These are phyloP conservation scores for Anthopleura sola DNA, from an alignment of 64 coral and sea anemone species.

Conservation along the genomic window DNA sequence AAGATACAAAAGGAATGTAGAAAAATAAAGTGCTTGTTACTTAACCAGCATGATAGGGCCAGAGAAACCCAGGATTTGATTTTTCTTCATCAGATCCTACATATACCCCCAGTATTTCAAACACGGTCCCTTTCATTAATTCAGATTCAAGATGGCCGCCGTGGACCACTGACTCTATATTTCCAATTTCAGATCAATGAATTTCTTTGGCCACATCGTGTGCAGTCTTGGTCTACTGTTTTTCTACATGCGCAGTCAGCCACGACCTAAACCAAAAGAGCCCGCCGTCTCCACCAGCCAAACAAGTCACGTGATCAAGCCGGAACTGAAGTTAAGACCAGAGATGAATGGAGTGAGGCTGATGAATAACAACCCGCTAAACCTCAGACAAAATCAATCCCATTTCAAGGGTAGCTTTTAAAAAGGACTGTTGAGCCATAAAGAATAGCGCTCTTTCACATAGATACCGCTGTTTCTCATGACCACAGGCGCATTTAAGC, in stretches of 20 bases:
- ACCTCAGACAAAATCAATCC: not conserved
- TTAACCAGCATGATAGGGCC: too few species aligned
- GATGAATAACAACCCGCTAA: not conserved
- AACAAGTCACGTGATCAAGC: not conserved
- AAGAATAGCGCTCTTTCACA: not conserved
- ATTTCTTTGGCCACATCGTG: conserved; percentile 11
- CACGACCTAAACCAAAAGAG: not conserved
- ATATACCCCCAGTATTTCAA: too few species aligned
- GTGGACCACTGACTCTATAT: not conserved
- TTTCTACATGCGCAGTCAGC: not conserved
- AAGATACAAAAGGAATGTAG: too few species aligned
- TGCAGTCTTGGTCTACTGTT: not conserved
- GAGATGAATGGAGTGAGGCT: not conserved
- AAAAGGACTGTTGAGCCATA: not conserved
- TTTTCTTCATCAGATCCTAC: too few species aligned
- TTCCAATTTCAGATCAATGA: not conserved
- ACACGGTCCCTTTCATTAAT: too few species aligned
- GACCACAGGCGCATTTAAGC: too few species aligned
- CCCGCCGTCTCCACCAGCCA: not conserved
- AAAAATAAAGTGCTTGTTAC: too few species aligned
- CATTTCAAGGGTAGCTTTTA: not conserved
- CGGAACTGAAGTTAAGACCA: not conserved
- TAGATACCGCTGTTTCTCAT: too few species aligned
- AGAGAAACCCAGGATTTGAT: too few species aligned
- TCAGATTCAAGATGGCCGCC: too few species aligned